Conservation (phyloP, 1,140 invertebrate species). For the Goniozus legneri region DNA sequence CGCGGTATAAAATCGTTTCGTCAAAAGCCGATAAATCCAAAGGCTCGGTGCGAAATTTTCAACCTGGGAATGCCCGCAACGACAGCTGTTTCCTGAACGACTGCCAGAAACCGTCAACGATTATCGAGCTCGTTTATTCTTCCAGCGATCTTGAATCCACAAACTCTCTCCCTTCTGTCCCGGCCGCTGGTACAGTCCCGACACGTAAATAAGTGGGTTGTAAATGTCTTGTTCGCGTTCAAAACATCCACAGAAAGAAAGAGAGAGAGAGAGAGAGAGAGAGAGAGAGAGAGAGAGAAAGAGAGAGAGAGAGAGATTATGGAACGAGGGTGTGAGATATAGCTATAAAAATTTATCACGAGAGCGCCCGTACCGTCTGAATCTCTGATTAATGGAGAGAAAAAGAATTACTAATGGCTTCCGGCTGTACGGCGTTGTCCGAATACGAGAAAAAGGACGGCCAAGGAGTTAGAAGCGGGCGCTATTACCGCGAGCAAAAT, state of each 20-base stretch:
- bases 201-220: not conserved
- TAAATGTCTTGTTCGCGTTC: not conserved
- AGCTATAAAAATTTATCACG: too few relatives aligned
- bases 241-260: too few relatives aligned
- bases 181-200: too few relatives aligned
- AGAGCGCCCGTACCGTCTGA: too few relatives aligned
- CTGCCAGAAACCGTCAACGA: constrained; percentile 11
- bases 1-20: too few relatives aligned
- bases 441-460: too few relatives aligned
- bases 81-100: constrained; percentile 22
- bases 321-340: too few relatives aligned
- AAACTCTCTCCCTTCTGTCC: constrained; percentile 2
- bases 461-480: too few relatives aligned
- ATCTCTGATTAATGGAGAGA: too few relatives aligned
- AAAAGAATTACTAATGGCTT: too few relatives aligned
- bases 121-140: constrained; percentile 21
- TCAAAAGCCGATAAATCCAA: constrained; percentile 18
- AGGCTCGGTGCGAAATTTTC: constrained; percentile 17
- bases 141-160: constrained; percentile 18
- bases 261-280: constrained; percentile 10
- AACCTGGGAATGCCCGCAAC: constrained; percentile 14
- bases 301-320: constrained; percentile 6
- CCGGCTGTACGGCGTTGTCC: too few relatives aligned
- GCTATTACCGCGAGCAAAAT: too few relatives aligned
- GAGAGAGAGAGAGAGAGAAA: constrained; percentile 8